These are phyloP conservation scores for Dasypolia templi DNA, from an alignment of 2,888 invertebrate genomes.

Conservation along the genomic window DNA sequence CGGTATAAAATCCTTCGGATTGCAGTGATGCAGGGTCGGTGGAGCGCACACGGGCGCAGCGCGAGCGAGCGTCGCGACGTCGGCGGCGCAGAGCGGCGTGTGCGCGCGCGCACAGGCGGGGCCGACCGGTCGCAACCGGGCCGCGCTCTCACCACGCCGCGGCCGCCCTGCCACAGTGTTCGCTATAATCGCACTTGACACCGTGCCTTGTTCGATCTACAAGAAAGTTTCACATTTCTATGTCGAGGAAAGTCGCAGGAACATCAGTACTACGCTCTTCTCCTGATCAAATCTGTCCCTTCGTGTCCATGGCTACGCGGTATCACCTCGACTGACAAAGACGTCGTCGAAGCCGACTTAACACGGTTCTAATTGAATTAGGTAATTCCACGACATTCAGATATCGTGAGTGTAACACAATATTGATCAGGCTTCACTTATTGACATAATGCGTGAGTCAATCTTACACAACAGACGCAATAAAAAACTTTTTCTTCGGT, in stretches of 20 bases:
- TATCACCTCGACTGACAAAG: slow-evolving; percentile 64
- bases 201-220: slow-evolving; percentile 84
- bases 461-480: slow-evolving; percentile 47
- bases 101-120: slow-evolving; percentile 85
- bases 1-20: slow-evolving; percentile 72
- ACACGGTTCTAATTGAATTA: slow-evolving; percentile 85
- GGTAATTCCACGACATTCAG: slow-evolving; percentile 77
- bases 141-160: slow-evolving; percentile 87
- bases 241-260: slow-evolving; percentile 78
- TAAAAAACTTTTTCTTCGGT: slow-evolving; percentile 67
- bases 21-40: slow-evolving; percentile 71
- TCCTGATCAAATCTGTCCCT: slow-evolving; percentile 39
- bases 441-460: slow-evolving; percentile 59
- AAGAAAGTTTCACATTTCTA: slow-evolving; percentile 90
- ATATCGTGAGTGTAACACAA: slow-evolving; percentile 42
- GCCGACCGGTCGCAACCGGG: slow-evolving; percentile 90
- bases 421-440: slow-evolving; percentile 78
- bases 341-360: slow-evolving; percentile 74
- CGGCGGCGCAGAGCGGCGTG: slow-evolving; percentile 87
- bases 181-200: slow-evolving; percentile 89
- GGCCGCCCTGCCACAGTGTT: slow-evolving; percentile 82
- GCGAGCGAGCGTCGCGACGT: slow-evolving; percentile 88
- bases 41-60: slow-evolving; percentile 81
- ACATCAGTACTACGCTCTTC: slow-evolving; percentile 63
- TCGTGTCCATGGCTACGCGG: slow-evolving; percentile 51